A percentile compares a stretch with the other conserved stretches of the same genome.
Conservation (phyloP, 92 coral and sea anemone species). For the Heliopora coerulea region DNA sequence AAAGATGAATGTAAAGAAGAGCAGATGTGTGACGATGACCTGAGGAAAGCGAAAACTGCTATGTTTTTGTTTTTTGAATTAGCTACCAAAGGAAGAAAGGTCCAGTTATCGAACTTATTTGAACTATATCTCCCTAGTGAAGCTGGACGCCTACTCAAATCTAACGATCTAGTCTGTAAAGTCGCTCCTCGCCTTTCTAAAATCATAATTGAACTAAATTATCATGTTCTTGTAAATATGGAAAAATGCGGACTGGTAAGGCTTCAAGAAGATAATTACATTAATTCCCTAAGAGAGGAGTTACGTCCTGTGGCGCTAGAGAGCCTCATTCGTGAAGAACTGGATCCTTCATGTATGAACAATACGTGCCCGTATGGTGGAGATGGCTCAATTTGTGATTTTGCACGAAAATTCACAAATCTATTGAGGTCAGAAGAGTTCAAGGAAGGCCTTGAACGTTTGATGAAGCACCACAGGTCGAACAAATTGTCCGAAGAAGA, state of each 20-base stretch:
- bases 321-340: constrained; percentile 27
- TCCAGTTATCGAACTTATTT: background rate
- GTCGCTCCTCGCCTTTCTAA: constrained; percentile 23
- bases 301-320: constrained; percentile 11
- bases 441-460: constrained; percentile 35
- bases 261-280: background rate
- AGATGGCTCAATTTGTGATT: constrained; percentile 12
- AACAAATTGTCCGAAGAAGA: constrained; percentile 1
- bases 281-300: constrained; percentile 16
- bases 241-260: constrained; percentile 18
- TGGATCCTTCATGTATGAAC: constrained; percentile 22
- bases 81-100: background rate
- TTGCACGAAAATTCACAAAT: background rate
- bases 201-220: background rate
- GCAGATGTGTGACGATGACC: constrained; percentile 82
- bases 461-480: constrained; percentile 18
- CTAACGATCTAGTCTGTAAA: constrained; percentile 22
- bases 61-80: constrained; percentile 68
- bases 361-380: constrained; percentile 11
- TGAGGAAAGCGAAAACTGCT: constrained; percentile 74
- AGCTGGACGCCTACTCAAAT: constrained; percentile 11
- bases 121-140: constrained; percentile 26
- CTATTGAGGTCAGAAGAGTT: constrained; percentile 32
- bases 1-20: constrained; percentile 78
- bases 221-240: constrained; percentile 21